A percentile compares a stretch with the other conserved stretches of the same genome.
These are phyloP conservation scores for Platichthys flesus DNA, from an alignment of 2,113 vertebrate genomes.

Conservation along the genomic window DNA sequence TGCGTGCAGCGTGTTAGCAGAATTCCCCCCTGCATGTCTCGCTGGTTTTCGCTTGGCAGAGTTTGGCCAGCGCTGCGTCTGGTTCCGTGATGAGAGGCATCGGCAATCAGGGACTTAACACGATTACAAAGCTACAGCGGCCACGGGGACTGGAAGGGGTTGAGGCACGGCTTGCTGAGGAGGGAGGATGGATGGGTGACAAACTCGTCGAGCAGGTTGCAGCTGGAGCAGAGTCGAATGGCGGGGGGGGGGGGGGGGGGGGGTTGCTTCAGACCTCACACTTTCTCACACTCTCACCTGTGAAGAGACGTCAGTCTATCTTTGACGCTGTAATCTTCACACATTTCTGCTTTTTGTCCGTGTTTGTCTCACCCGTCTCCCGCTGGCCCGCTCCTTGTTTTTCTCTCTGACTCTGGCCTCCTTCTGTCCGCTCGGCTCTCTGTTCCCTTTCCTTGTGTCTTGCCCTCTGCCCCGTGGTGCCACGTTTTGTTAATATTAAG, in stretches of 20 bases:
- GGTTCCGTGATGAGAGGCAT: constrained; percentile 60
- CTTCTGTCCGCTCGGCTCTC: constrained; percentile 52
- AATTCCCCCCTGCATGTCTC: constrained; percentile 30
- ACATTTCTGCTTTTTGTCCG: constrained; percentile 28
- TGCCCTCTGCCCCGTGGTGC: constrained; percentile 38
- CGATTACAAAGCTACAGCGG: constrained; percentile 45
- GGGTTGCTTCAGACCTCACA: constrained; percentile 18
- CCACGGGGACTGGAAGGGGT: constrained; percentile 17
- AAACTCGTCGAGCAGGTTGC: constrained; percentile 6
- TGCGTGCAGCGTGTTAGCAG: constrained; percentile 14
- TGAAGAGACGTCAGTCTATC: constrained; percentile 14
- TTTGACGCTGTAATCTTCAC: constrained; percentile 42
- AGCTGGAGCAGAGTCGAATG: not conserved
- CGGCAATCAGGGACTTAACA: constrained; percentile 60
- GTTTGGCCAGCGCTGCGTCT: constrained; percentile 48
- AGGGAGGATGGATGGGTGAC: constrained; percentile 21
- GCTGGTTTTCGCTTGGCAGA: constrained; percentile 14
- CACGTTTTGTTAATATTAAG: constrained; percentile 30
- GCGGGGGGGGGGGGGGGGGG: too few species aligned
- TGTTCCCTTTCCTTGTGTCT: constrained; percentile 7
- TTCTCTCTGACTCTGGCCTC: constrained; percentile 29
- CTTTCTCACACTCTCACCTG: constrained; percentile 51
- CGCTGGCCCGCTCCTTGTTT: constrained; percentile 2
- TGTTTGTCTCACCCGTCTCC: not conserved
- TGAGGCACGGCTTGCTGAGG: constrained; percentile 10